Conservation (phyloP, 1,140 invertebrate genomes). For the Drosophila lacertosa region DNA sequence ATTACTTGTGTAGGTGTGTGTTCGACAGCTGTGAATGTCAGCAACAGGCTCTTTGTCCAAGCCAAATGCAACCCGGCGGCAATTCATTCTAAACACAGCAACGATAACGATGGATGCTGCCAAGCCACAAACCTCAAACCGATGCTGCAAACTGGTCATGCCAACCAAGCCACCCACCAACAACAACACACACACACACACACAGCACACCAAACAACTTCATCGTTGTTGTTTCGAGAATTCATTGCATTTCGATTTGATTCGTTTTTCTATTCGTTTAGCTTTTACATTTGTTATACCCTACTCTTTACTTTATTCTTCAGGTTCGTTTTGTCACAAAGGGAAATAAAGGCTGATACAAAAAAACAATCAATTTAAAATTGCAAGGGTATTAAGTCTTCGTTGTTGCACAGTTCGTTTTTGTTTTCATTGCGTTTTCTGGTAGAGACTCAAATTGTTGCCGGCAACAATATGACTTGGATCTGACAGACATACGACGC, state of each 20-base stretch:
- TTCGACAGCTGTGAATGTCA: conserved; percentile 36
- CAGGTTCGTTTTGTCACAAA: too few species aligned
- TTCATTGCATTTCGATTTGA: conserved; percentile 42
- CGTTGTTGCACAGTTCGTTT: too few species aligned
- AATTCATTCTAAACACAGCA: conserved; percentile 61
- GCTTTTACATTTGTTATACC: conserved; percentile 1
- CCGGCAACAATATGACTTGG: too few species aligned
- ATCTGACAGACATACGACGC: too few species aligned
- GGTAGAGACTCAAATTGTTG: too few species aligned
- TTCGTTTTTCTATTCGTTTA: conserved; percentile 16
- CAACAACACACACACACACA: background rate
- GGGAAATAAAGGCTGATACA: too few species aligned
- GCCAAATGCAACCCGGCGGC: conserved; percentile 35
- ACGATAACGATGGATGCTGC: conserved; percentile 17
- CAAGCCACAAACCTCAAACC: conserved; percentile 28
- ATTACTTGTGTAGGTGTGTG: too few species aligned
- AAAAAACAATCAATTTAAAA: too few species aligned
- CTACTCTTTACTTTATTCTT: too few species aligned
- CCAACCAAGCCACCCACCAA: conserved; percentile 30
- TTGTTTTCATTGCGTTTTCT: too few species aligned
- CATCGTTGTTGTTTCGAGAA: conserved; percentile 33
- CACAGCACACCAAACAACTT: conserved; percentile 35
- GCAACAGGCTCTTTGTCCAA: conserved; percentile 60
- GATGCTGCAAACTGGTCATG: conserved; percentile 6
- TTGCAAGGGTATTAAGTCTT: too few species aligned